Conservation (phyloP, 2,113 vertebrate genomes). For the Halcyon senegalensis region DNA sequence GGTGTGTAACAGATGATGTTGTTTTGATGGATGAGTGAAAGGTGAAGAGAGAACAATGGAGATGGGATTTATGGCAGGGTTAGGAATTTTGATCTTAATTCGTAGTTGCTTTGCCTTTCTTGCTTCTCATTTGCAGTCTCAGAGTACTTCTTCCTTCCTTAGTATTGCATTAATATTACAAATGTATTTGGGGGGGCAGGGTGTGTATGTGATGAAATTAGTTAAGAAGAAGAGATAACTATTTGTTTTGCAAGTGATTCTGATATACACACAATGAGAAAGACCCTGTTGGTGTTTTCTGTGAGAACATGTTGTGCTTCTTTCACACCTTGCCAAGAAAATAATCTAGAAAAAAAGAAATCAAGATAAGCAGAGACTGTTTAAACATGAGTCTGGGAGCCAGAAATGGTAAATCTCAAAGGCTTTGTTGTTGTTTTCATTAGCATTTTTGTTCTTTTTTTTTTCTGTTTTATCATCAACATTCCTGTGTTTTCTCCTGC, state of each 20-base stretch:
- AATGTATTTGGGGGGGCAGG: rapidly evolving
- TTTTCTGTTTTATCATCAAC: neutral
- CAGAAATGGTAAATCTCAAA: neutral
- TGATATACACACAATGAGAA: neutral
- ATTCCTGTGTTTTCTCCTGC: neutral
- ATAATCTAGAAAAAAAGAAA: neutral
- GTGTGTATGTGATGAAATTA: neutral
- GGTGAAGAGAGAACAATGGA: neutral
- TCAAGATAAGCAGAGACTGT: neutral
- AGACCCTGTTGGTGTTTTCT: neutral
- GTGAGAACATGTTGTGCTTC: neutral
- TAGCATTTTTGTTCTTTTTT: neutral
- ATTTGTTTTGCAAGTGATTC: neutral
- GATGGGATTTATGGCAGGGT: neutral
- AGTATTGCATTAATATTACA: neutral
- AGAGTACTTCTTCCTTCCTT: neutral
- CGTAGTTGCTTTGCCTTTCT: neutral
- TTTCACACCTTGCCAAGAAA: neutral
- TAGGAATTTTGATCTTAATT: neutral
- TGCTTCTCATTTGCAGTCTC: neutral
- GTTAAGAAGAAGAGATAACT: neutral
- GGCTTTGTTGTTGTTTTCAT: neutral
- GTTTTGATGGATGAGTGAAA: neutral
- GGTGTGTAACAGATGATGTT: neutral
- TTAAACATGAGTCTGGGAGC: neutral